Base-by-base conservation (phyloP, 2,797 vertebrate genomes). In the Melanotaenia pygmaea region DNA sequence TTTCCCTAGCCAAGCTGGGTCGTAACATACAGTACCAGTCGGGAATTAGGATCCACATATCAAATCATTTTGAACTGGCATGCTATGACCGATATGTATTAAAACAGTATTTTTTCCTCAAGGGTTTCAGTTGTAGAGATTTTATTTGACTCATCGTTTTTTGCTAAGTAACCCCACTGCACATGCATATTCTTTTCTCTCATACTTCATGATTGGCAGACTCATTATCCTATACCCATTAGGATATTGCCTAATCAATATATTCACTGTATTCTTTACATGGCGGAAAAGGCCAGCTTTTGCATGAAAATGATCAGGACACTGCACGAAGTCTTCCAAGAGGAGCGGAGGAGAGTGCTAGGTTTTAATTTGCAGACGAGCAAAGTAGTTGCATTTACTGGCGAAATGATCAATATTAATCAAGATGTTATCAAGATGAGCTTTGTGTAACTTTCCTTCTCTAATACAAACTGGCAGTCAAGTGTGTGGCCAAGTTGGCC, bases 221-320 rank as follows among this genome's bases (percentile, higher is more conserved):
- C 89, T 91, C 91, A 93, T 94, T 93, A 93, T 86, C 77, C 82
- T 84, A 89, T 91, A 85, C 81, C 90, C 83, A 93, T 94, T 93
- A 91, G 57, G 72, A 86, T 91, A 94, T 90, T 93, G 87, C 82
- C 89, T 90, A 92, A 94, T 94, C 92, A 93, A 91, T 94, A 88
- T 90, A 85, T 89, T 88, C 86, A 86, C 82, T 91, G 86, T 87
- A 84, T 86, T 91, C 77, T 83, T 82, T 87, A 86, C 67, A 0
- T 80, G 84, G 77, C 76, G 70, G 76, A 84, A 92, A 90, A 90
- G 85, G 77, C 83, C 87, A 86, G 80, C 79, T 89, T 85, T 91
- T 82, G 74, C 84, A 92, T 89, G 75, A 84, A 89, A 91, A 89
- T 83, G 72, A 85, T 70, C 62, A 47, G 58, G 60, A 72, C 63